Conservation (phyloP, 2,888 invertebrate species). For the Tholera decimalis region DNA sequence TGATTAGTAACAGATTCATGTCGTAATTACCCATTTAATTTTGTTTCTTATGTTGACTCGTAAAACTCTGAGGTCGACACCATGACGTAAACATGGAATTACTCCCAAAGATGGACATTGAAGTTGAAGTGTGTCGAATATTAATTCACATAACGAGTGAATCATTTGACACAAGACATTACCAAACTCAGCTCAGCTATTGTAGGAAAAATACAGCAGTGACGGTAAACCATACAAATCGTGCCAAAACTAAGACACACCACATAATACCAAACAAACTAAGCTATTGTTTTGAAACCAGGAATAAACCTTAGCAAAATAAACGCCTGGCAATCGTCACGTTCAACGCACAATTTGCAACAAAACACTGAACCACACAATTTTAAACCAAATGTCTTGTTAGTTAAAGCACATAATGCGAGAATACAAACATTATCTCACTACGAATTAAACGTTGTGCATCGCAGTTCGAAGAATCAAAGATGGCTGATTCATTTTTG, state of each 20-base stretch:
- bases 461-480: constrained; percentile 53
- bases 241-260: constrained; percentile 9
- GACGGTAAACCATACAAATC: neutral
- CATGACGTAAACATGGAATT: constrained; percentile 16
- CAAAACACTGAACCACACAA: neutral
- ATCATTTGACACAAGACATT: constrained; percentile 10
- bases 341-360: constrained; percentile 2
- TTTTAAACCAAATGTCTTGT: neutral
- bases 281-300: constrained; percentile 25
- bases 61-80: neutral
- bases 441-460: constrained; percentile 9
- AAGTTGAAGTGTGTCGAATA: constrained; percentile 24
- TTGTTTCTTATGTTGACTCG: constrained; percentile 14
- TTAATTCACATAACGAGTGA: constrained; percentile 7
- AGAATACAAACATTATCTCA: neutral
- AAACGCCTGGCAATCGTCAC: constrained; percentile 17
- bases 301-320: constrained; percentile 18
- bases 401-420: neutral
- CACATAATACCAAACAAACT: constrained; percentile 16
- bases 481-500: constrained; percentile 63
- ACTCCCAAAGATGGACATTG: constrained; percentile 31
- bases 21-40: constrained; percentile 2
- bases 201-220: neutral
- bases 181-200: neutral
- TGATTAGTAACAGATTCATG: neutral